Conservation (phyloP, 64 coral and sea anemone genomes). For the Pocillopora verrucosa region DNA sequence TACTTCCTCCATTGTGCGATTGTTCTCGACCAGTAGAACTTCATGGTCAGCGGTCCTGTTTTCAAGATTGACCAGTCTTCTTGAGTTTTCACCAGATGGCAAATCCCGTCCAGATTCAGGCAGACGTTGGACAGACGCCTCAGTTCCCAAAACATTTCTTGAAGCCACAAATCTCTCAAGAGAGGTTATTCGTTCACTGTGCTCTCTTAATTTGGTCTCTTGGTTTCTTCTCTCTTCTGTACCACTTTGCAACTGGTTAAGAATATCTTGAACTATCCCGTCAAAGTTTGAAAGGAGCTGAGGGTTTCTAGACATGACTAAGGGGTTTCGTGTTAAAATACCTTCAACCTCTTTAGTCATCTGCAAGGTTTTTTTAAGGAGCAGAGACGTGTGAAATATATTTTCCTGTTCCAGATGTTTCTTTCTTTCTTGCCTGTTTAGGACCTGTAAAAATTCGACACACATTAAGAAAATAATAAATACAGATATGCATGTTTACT, state of each 20-base stretch:
- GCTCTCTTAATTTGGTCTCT: not conserved
- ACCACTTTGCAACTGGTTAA: not conserved
- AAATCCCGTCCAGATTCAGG: not conserved
- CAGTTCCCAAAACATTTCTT: not conserved
- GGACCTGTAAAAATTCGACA: not conserved
- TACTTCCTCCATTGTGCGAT: slow-evolving; percentile 16
- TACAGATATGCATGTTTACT: no score
- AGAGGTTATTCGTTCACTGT: slow-evolving; percentile 15
- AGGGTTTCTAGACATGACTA: not conserved
- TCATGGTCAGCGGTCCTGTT: slow-evolving; percentile 42
- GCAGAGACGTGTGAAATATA: not conserved
- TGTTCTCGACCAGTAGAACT: slow-evolving; percentile 29
- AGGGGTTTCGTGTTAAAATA: not conserved
- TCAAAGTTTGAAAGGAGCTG: slow-evolving; percentile 11
- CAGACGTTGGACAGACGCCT: not conserved
- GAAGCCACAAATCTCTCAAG: not conserved
- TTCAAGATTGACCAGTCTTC: slow-evolving; percentile 1
- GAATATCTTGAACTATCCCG: slow-evolving; percentile 9
- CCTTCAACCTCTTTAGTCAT: not conserved
- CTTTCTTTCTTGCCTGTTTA: slow-evolving; percentile 9
- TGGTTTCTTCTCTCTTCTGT: not conserved
- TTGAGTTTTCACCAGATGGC: not conserved
- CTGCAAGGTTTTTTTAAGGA: not conserved
- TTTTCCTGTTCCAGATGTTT: not conserved
- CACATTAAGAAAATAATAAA: not conserved